These are phyloP conservation scores for Chalcis sispes DNA, from an alignment of 2,888 invertebrate species.

Conservation along the genomic window DNA sequence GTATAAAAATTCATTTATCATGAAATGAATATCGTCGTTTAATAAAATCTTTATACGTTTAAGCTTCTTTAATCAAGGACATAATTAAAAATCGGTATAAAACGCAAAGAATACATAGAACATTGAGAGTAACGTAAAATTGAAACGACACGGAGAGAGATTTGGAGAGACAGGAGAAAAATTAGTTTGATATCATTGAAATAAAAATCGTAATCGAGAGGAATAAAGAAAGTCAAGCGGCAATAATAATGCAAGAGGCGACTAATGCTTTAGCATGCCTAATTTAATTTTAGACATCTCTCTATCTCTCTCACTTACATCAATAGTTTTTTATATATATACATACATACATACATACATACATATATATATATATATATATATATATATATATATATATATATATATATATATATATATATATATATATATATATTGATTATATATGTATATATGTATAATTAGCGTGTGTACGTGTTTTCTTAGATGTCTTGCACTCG, in stretches of 20 bases:
- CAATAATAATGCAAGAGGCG: slow-evolving; percentile 38
- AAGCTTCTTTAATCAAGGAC: no score
- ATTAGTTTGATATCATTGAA: slow-evolving; percentile 5
- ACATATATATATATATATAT: no score
- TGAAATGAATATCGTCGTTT: no score
- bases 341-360: no score
- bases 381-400: no score
- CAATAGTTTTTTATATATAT: no score
- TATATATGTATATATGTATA: slow-evolving; percentile 39
- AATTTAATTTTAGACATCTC: slow-evolving; percentile 63
- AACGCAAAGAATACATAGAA: background rate
- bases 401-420: slow-evolving; percentile 10
- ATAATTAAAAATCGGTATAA: no score
- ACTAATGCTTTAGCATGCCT: slow-evolving; percentile 65
- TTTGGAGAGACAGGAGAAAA: slow-evolving; percentile 53
- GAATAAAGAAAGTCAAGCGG: slow-evolving; percentile 53
- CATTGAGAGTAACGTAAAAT: slow-evolving; percentile 9
- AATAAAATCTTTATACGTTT: no score
- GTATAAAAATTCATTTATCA: no score
- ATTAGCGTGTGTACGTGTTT: slow-evolving; percentile 71
- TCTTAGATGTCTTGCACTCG: slow-evolving; percentile 75
- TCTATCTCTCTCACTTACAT: slow-evolving; percentile 56
- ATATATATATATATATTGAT: background rate
- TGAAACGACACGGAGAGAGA: slow-evolving; percentile 36
- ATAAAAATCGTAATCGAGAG: slow-evolving; percentile 30